A percentile compares a stretch with the other conserved stretches of the same genome.
These are phyloP conservation scores for Gadopsis bispinosus DNA, from an alignment of 2,797 vertebrate species.

Conservation along the genomic window DNA sequence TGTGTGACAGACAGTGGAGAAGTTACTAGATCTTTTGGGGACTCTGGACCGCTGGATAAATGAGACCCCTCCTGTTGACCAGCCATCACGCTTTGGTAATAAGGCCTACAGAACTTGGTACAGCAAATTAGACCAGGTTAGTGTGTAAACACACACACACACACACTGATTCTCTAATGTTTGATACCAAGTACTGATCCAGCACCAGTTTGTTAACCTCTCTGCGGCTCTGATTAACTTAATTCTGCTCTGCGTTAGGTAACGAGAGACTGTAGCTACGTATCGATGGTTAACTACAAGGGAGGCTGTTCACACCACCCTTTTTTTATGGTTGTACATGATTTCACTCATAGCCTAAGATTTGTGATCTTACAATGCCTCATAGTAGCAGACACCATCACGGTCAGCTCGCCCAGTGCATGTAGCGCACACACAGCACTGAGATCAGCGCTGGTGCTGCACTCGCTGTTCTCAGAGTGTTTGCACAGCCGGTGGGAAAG, in stretches of 20 bases:
- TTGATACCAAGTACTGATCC: neutral
- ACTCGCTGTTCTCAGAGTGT: neutral
- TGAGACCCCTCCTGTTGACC: constrained; percentile 94
- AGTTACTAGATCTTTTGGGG: constrained; percentile 89
- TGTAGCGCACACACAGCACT: constrained; percentile 14
- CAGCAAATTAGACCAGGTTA: constrained; percentile 90
- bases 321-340: neutral
- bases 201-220: neutral
- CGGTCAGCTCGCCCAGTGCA: constrained; percentile 1
- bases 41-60: constrained; percentile 95
- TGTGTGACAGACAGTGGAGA: constrained; percentile 89
- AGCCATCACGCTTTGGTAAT: constrained; percentile 98
- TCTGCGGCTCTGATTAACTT: neutral
- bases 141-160: constrained; percentile 11
- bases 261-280: neutral
- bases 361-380: neutral
- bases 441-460: neutral
- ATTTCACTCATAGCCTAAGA: neutral
- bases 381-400: neutral
- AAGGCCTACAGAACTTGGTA: constrained; percentile 98
- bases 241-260: neutral
- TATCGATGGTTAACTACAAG: neutral
- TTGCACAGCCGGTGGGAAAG: neutral
- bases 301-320: neutral
- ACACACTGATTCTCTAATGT: neutral